phyloP scores from a whole-genome alignment of 2,113 vertebrate species.

The Cathartes aura region DNA sequence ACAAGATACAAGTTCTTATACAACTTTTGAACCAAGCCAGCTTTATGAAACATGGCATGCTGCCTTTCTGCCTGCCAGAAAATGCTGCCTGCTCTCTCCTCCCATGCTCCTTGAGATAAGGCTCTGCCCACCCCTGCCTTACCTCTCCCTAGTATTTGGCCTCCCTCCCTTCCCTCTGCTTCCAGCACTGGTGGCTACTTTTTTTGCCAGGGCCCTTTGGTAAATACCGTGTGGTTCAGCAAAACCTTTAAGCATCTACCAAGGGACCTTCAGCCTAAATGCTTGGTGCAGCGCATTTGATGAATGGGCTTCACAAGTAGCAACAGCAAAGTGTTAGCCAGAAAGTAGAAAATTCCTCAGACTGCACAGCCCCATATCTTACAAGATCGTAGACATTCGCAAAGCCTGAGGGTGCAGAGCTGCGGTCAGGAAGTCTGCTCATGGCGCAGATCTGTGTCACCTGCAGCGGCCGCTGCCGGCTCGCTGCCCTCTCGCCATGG shows the following conservation, averaged over 20 bases:
- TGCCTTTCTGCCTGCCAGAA: not conserved
- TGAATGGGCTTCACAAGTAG: not conserved
- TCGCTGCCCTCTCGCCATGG: not conserved
- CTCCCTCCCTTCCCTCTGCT: not conserved
- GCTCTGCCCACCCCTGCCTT: not conserved
- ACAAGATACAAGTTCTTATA: not conserved
- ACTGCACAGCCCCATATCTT: not conserved
- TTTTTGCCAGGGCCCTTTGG: not conserved
- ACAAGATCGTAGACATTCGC: not conserved
- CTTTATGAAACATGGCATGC: not conserved
- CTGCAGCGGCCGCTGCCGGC: fast-evolving
- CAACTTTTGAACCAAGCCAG: not conserved
- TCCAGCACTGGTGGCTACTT: not conserved
- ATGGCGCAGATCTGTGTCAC: not conserved
- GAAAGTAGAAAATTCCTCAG: not conserved
- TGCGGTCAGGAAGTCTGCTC: not conserved
- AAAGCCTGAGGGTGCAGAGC: not conserved
- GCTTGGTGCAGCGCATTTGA: not conserved
- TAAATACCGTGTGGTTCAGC: not conserved
- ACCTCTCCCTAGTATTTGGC: not conserved
- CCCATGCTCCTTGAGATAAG: not conserved
- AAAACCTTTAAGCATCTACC: not conserved
- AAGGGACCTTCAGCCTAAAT: not conserved
- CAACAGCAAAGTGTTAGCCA: not conserved
- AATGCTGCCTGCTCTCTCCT: not conserved